Base-by-base conservation (phyloP, 2,113 vertebrate genomes). In the Hystrix brachyura region DNA sequence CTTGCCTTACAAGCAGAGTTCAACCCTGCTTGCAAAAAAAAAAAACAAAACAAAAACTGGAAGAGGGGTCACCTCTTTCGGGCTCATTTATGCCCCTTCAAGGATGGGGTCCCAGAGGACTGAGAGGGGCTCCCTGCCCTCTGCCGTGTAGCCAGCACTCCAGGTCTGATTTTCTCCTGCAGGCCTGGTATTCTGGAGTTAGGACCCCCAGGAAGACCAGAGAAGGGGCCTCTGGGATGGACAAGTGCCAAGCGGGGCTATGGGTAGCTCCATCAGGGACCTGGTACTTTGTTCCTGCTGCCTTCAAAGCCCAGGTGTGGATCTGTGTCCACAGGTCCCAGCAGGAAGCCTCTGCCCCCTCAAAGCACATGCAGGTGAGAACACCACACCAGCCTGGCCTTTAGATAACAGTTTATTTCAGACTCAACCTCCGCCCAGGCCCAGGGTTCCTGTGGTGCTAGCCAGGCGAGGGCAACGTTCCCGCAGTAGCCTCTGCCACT, bases 351-450 rank as follows among this genome's bases (percentile, higher is more conserved):
- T 79, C 6, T n/a, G 9, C 14, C 71, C 27, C 29, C 81, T 60
- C 90, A 78, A 19, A 3, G 72, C 14, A 23, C n/a, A 4, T 32
- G 78, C 82, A 81, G 85, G 82, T 65, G 72, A 97, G 95, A 92
- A 98, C 53, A 0, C 62, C 64, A 98, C 53, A 0, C 62, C 64
- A 97, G 90, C 64, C 74, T 55, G 78, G 84, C 93, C 80, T 59
- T 90, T 65, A 59, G 71, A 79, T 60, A 91, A 90, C 3, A 94
- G 94, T 97, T 97, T 96, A 97, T 98, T 98, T 95, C 92, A 84
- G 64, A 86, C 81, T 71, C n/a, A n/a, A 72, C 60, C 72, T 94
- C 65, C 55, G 46, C 84, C 76, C 76, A 55, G 91, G 65, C 76
- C 93, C n/a, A 9, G 84, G 48, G 62, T 34, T 46, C 90, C 86